Evolutionary conservation across 2,113 vertebrate genomes (phyloP).

Genomic region (Rattus norvegicus): DNA sequence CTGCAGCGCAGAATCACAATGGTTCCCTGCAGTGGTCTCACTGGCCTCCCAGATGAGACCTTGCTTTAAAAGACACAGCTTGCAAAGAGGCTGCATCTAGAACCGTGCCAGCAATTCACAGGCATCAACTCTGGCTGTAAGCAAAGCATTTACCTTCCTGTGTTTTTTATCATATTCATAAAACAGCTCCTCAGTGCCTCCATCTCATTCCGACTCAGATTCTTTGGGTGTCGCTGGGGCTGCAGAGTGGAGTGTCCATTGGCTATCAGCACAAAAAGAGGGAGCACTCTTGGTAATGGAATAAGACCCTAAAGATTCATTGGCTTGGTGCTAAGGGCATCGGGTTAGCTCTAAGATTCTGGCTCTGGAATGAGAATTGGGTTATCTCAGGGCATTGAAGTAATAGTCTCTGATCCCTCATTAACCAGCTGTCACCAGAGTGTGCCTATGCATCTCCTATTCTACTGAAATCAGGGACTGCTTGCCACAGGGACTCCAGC

Average conservation of each 20-base stretch:
- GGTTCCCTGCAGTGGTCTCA: neutral
- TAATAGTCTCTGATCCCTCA: neutral
- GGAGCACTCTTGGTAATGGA: neutral
- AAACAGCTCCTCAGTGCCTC: neutral
- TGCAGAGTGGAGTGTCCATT: neutral
- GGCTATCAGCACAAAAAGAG: neutral
- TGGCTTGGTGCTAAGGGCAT: neutral
- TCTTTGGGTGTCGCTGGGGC: neutral
- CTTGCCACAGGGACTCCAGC: conserved; percentile 13
- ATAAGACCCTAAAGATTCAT: neutral
- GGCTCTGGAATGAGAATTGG: neutral
- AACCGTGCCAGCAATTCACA: neutral
- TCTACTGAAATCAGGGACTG: conserved; percentile 32
- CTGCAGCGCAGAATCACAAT: neutral
- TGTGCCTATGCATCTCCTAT: neutral
- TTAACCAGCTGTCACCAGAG: neutral
- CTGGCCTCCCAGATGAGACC: neutral
- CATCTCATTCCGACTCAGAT: neutral
- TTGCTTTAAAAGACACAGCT: neutral
- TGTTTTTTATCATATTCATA: neutral
- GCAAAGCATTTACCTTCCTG: neutral
- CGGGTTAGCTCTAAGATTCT: neutral
- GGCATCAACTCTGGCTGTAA: neutral
- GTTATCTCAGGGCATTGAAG: conserved; percentile 43
- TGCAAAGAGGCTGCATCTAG: neutral